Base-by-base conservation (phyloP, 1,140 invertebrate genomes). In the Holcopasites calliopsidis region DNA sequence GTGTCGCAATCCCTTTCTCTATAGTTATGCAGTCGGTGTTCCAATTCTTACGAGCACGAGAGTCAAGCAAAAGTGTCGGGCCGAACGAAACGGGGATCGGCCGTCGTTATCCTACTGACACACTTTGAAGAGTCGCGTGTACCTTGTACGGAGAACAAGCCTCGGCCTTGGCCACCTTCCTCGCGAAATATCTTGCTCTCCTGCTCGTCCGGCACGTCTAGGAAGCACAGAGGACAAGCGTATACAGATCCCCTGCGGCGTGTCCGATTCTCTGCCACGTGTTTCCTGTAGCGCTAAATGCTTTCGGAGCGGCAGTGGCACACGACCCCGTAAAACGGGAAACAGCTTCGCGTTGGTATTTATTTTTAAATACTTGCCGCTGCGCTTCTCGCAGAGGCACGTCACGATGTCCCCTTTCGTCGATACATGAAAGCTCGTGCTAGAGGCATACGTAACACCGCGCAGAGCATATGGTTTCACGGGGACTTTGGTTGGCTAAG, bases 21-120 rank as follows among this genome's bases (percentile, higher is more conserved):
- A n/a, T n/a, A 57, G 65, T 76, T 69, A 69, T 76, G 47, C 52
- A 71, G 75, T 77, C 55, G n/a, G 75, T 77, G 68, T 77, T 77
- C 75, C 75, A 77, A 77, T 77, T 77, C 68, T 68, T 62, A 18
- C 31, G 38, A 47, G 42, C 18, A n/a, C 60, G 61, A 71, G n/a
- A n/a, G 33, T 69, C 76, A 66, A 54, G 55, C 76, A 77, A 72
- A 77, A 76, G 73, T 68, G 66, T 64, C 58, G 10, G 57, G 28
- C 54, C 65, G 64, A 79, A 79, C 77, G 66, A 77, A 80, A 79
- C 79, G 70, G n/a, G n/a, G 66, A 76, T 70, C 70, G 73, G 65
- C 60, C 64, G 65, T 76, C 52, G 60, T 85, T 88, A 87, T 86
- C 87, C 87, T 87, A 88, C 87, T 88, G 87, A 88, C 87, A 88